Evolutionary conservation across 1,140 invertebrate species (phyloP), one percentile per base, ranked within the genome.

Genomic region (Hermatobates lingyangjiaoensis): DNA sequence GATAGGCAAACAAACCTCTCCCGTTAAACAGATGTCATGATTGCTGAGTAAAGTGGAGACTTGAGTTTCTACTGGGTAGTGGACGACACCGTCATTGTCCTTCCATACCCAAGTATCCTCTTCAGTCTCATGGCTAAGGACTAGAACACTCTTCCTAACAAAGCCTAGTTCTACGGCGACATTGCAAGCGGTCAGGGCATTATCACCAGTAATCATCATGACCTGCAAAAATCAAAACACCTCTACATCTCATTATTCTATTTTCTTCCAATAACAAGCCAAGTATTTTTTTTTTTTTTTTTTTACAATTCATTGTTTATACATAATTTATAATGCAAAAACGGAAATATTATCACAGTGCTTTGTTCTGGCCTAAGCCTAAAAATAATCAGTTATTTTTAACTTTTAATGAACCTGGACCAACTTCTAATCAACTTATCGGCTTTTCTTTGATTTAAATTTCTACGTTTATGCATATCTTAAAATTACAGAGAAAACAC

Each of bases 191-290:
- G 96, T 99, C 28, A 99, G 67, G 7, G 94, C 91, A 74, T 96
- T 98, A 66, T 99, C 96, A 40, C 96, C 96, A 21, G 96, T 99
- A 28, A 99, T 99, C 93, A 99, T 99, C 1, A 87, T 79, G 18
- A 93, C 87, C 70, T 88, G 72, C 5, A 5, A 42, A 42, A 42
- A 10, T n/a, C n/a, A n/a, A n/a, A n/a, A n/a, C n/a, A n/a, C n/a
- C n/a, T n/a, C n/a, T n/a, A n/a, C n/a, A n/a, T n/a, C n/a, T n/a
- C n/a, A n/a, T n/a, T n/a, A n/a, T n/a, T 5, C 7, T 21, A 25
- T 7, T 27, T 7, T 4, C 4, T 51, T 34, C 28, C 26, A 48
- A 18, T 38, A 45, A 38, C 39, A 15, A 51, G 5, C 18, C 42
- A n/a, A n/a, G n/a, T n/a, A n/a, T n/a, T n/a, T n/a, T n/a, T n/a